Evolutionary conservation across 2,113 vertebrate genomes (phyloP).

Genomic region (Polypterus bichir): DNA sequence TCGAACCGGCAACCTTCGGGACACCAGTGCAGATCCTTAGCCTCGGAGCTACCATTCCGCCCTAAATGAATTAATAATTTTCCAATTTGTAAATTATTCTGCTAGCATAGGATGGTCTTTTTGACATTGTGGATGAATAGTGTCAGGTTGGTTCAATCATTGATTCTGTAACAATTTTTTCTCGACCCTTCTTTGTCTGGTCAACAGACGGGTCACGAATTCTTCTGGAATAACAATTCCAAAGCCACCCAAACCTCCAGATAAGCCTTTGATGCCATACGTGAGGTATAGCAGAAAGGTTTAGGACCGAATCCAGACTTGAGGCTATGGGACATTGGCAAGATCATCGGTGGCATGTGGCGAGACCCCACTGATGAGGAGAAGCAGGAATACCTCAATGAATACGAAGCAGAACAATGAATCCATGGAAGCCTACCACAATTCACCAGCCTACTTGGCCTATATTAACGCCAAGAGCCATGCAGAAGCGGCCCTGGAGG

Average conservation of each 20-base stretch:
- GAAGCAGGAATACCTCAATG: constrained; percentile 98
- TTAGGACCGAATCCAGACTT: constrained; percentile 99
- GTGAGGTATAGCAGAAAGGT: constrained; percentile 99
- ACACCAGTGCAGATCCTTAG: no score
- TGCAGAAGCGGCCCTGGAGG: constrained; percentile 86
- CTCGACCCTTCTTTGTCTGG: no score
- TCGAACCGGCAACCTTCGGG: no score
- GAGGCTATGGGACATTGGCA: constrained; percentile 98
- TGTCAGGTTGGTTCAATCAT: no score
- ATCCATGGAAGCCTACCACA: constrained; percentile 95
- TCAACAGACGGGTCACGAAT: constrained; percentile 37
- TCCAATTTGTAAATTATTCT: no score
- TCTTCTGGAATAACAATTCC: constrained; percentile 95
- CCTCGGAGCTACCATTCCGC: no score
- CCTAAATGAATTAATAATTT: no score
- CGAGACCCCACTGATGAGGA: constrained; percentile 97
- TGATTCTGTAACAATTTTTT: no score
- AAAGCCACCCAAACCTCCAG: constrained; percentile 97
- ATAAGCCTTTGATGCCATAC: constrained; percentile 99
- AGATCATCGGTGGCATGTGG: constrained; percentile 99
- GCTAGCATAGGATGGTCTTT: no score
- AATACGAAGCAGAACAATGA: constrained; percentile 98
- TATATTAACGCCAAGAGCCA: constrained; percentile 96
- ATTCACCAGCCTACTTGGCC: constrained; percentile 92
- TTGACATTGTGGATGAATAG: no score